Evolutionary conservation across 1,140 invertebrate species (phyloP).

Genomic region (Kradibia gibbosae): DNA sequence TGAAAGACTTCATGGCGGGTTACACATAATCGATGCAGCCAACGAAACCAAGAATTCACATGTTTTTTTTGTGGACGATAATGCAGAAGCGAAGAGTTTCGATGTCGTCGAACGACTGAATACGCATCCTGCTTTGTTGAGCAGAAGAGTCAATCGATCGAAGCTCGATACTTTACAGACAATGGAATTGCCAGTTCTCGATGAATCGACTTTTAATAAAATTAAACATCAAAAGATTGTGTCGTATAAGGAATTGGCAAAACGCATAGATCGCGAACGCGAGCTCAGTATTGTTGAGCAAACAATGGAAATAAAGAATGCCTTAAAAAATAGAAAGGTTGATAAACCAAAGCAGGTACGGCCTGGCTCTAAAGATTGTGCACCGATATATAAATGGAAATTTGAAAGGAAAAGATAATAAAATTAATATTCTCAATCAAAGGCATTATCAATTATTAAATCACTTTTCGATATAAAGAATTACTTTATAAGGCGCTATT

Average conservation of each 20-base stretch:
- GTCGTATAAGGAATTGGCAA: constrained; percentile 85
- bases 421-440: background rate
- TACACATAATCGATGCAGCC: constrained; percentile 87
- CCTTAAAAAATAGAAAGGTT: constrained; percentile 79
- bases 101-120: constrained; percentile 82
- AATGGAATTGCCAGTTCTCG: constrained; percentile 74
- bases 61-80: constrained; percentile 85
- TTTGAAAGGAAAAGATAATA: constrained; percentile 82
- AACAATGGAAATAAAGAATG: constrained; percentile 86
- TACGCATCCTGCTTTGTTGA: constrained; percentile 82
- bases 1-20: constrained; percentile 84
- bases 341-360: constrained; percentile 79
- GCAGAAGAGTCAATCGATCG: constrained; percentile 80
- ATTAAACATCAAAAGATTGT: constrained; percentile 77
- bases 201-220: constrained; percentile 70
- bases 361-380: constrained; percentile 78
- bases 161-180: constrained; percentile 77
- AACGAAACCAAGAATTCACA: constrained; percentile 83
- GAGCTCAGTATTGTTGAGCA: constrained; percentile 86
- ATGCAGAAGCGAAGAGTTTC: constrained; percentile 78
- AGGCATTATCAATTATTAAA: too few species aligned
- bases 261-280: constrained; percentile 86
- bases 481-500: too few species aligned
- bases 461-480: too few species aligned
- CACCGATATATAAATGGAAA: constrained; percentile 90